Evolutionary conservation across 2,888 invertebrate genomes (phyloP), one percentile per base, ranked within the genome.

Genomic region (Cryptophagus acutangulus): DNA sequence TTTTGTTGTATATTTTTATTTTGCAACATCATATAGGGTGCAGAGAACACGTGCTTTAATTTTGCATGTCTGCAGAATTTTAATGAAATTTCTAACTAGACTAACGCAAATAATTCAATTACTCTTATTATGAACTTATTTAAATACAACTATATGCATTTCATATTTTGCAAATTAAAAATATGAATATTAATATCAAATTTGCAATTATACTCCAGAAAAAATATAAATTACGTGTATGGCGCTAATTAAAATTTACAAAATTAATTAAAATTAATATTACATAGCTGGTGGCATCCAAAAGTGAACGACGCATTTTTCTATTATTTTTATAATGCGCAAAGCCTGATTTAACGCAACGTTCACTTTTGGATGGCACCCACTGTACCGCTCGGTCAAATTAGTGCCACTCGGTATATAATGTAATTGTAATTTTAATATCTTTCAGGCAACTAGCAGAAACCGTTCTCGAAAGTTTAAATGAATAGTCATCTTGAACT

Each of bases 41-140:
- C 5, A 26, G n/a, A 26, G 26, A 40, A 33, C 39, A 45, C 29
- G 30, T 41, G 39, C 36, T 6, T 26, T 42, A 43, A 43, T 46
- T 42, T 31, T 37, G 14, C 33, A 41, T 38, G 42, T 26, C n/a
- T 20, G 29, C 31, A 24, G 42, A 45, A 45, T 46, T 46, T 46
- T 42, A 46, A 45, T 40, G 33, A 41, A 35, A 35, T 24, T 31
- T 26, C 4, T 26, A 12, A 26, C 12, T 26, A 26, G n/a, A 26
- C 26, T 4, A 26, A 14, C 12, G 31, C 14, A 16, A 16, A 31
- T 31, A 31, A 31, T 31, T 31, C 13, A 15, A 15, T 15, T 26
- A 8, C 9, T 31, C 16, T 15, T 31, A 15, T 15, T 15, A 31
- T 15, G 12, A 26, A 26, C 3, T 26, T 20, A 3, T 26, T 4